These are phyloP conservation scores for Paralvinella palmiformis DNA, from an alignment of 1,140 invertebrate genomes.

Conservation along the genomic window DNA sequence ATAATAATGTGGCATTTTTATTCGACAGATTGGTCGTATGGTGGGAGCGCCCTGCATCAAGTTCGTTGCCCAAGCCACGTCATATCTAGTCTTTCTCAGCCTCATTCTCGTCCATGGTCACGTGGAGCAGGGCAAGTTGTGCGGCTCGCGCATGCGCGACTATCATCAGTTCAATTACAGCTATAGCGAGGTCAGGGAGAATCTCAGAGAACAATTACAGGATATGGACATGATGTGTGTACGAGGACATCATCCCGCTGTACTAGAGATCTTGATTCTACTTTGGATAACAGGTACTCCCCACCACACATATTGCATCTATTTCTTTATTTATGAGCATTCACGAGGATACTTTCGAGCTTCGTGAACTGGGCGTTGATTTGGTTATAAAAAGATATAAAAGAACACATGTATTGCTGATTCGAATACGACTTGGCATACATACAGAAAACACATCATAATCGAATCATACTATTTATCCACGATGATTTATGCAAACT, in stretches of 20 bases:
- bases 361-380: too few relatives aligned
- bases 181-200: not conserved
- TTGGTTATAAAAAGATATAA: too few relatives aligned
- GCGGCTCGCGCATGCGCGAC: not conserved
- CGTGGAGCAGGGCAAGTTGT: constrained; percentile 13
- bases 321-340: too few relatives aligned
- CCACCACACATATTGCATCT: too few relatives aligned
- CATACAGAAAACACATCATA: too few relatives aligned
- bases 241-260: not conserved
- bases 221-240: constrained; percentile 17
- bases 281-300: constrained; percentile 18
- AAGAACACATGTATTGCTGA: too few relatives aligned
- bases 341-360: too few relatives aligned
- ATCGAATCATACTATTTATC: too few relatives aligned
- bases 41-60: constrained; percentile 43
- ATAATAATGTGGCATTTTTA: too few relatives aligned
- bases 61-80: constrained; percentile 53
- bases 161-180: not conserved
- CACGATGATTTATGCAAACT: too few relatives aligned
- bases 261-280: constrained; percentile 15
- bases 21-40: constrained; percentile 33
- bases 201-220: not conserved
- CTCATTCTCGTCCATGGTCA: constrained; percentile 52
- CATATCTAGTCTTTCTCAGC: constrained; percentile 60
- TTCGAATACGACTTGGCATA: too few relatives aligned